Evolutionary conservation across 2,888 invertebrate genomes (phyloP).

Genomic region (Bembecia ichneumoniformis): DNA sequence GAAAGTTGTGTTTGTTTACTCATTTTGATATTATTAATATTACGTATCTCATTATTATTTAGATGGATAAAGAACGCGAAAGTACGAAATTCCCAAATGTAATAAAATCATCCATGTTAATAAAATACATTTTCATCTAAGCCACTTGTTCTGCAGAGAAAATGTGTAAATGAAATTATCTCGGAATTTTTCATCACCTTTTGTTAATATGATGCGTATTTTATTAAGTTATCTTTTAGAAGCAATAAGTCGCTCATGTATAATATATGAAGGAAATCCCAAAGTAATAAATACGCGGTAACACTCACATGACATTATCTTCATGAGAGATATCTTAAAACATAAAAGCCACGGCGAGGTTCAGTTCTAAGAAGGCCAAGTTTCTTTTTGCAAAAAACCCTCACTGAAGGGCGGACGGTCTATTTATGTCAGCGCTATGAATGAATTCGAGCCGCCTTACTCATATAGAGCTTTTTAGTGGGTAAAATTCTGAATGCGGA

Average conservation of each 20-base stretch:
- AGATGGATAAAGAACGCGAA: too few relatives aligned
- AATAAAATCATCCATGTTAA: too few relatives aligned
- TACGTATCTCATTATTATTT: too few relatives aligned
- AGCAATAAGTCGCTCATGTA: too few relatives aligned
- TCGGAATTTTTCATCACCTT: too few relatives aligned
- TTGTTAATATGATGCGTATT: too few relatives aligned
- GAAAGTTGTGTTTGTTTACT: too few relatives aligned
- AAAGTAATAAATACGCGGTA: too few relatives aligned
- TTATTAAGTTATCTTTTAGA: conserved; percentile 8
- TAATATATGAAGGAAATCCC: too few relatives aligned
- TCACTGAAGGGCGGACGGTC: conserved; percentile 11
- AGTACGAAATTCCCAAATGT: too few relatives aligned
- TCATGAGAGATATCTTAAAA: background rate
- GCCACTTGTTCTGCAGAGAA: conserved; percentile 32
- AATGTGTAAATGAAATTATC: conserved; percentile 27
- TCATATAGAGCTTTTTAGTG: conserved; percentile 25
- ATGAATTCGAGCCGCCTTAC: conserved; percentile 30
- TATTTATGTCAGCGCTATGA: conserved; percentile 33
- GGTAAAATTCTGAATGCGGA: conserved; percentile 50
- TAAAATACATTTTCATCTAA: conserved; percentile 13
- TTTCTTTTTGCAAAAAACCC: background rate
- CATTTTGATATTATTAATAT: too few relatives aligned
- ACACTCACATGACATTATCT: too few relatives aligned
- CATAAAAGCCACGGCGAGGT: conserved; percentile 13
- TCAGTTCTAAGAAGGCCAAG: conserved; percentile 11